A percentile compares a stretch with the other conserved stretches of the same genome.
phyloP scores from a whole-genome alignment of 2,888 invertebrate genomes.

The Polietes domitor region DNA sequence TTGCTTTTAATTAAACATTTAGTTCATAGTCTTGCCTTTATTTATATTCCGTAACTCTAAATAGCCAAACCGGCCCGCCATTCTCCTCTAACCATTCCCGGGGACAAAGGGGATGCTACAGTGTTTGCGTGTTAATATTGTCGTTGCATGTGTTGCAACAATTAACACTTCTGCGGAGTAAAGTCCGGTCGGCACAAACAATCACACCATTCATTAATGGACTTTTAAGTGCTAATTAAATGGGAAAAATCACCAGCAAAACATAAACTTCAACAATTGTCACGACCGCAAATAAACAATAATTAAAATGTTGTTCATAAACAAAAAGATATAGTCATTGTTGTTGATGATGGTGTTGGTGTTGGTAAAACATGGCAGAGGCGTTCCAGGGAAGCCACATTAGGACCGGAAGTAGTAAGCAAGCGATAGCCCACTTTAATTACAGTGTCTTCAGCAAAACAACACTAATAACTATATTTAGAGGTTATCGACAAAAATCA shows the following conservation, averaged over 20 bases:
- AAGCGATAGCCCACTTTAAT: background rate
- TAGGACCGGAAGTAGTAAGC: background rate
- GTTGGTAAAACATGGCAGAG: background rate
- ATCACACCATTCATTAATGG: slow-evolving; percentile 31
- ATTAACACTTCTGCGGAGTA: slow-evolving; percentile 40
- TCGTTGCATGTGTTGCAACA: slow-evolving; percentile 49
- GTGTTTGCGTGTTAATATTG: slow-evolving; percentile 41
- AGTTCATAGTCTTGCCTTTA: slow-evolving; percentile 4
- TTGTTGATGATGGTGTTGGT: background rate
- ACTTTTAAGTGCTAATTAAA: slow-evolving; percentile 40
- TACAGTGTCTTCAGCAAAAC: too few relatives aligned
- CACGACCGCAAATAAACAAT: slow-evolving; percentile 28
- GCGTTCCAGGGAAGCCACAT: background rate
- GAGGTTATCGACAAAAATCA: too few relatives aligned
- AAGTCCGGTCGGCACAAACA: background rate
- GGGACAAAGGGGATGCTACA: background rate
- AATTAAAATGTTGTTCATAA: slow-evolving; percentile 15
- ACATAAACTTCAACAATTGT: slow-evolving; percentile 13
- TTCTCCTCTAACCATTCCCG: background rate
- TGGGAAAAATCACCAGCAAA: slow-evolving; percentile 11
- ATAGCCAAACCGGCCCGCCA: background rate
- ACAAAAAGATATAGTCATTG: slow-evolving; percentile 2
- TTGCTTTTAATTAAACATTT: slow-evolving; percentile 28
- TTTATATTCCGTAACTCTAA: slow-evolving; percentile 19
- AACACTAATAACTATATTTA: too few relatives aligned